Conservation (phyloP, 2,797 vertebrate species). For the Anabacerthia variegaticeps region DNA sequence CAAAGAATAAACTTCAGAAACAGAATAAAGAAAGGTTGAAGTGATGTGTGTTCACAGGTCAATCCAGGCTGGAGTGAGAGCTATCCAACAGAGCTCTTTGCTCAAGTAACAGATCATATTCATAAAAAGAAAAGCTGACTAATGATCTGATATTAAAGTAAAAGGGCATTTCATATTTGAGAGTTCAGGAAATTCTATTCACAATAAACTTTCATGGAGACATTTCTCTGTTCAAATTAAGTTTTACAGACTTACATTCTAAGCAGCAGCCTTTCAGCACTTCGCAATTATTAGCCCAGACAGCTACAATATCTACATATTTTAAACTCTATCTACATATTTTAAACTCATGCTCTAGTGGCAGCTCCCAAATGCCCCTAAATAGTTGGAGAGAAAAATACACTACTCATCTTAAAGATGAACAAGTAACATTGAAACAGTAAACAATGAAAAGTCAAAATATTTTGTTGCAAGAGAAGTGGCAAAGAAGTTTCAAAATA, state of each 20-base stretch:
- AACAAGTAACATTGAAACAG: neutral
- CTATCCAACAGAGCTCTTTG: neutral
- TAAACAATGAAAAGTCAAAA: neutral
- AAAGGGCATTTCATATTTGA: neutral
- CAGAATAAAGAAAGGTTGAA: neutral
- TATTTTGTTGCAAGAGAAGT: slow-evolving; percentile 26
- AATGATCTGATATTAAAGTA: neutral
- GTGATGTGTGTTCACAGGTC: neutral
- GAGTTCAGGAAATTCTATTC: slow-evolving; percentile 24
- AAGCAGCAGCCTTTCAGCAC: neutral
- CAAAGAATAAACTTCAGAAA: slow-evolving; percentile 18
- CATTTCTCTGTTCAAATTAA: neutral
- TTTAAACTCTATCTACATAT: neutral
- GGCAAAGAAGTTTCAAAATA: slow-evolving; percentile 29
- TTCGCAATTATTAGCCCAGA: slow-evolving; percentile 6
- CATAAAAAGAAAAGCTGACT: slow-evolving; percentile 10
- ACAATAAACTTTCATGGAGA: neutral
- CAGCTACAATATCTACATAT: neutral
- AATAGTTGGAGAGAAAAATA: neutral
- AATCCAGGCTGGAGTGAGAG: neutral
- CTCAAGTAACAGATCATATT: slow-evolving; percentile 19
- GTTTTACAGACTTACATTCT: slow-evolving; percentile 16
- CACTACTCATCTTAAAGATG: neutral
- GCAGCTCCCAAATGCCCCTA: neutral
- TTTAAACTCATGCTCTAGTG: neutral